phyloP scores from a whole-genome alignment of 2,797 vertebrate genomes.

The Molossus molossus region DNA sequence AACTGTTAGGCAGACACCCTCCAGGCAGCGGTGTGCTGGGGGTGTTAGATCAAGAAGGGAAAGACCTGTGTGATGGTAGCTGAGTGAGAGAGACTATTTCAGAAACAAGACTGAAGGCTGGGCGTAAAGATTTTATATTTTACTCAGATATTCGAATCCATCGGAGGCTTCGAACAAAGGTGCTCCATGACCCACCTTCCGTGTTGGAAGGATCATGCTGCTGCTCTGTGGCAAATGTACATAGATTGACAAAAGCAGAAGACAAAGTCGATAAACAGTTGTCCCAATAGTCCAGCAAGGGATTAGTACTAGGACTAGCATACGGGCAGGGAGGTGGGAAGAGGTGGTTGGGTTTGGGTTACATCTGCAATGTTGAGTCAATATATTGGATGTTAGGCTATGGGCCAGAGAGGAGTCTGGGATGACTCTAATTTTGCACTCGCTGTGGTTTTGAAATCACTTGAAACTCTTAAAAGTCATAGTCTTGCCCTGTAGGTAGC shows the following conservation, averaged over 20 bases:
- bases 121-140: background rate
- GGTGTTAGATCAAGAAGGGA: background rate
- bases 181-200: background rate
- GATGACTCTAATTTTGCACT: background rate
- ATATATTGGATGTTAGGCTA: background rate
- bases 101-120: background rate
- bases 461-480: background rate
- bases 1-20: background rate
- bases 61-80: background rate
- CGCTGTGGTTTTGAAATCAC: background rate
- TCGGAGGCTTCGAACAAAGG: background rate
- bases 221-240: background rate
- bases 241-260: background rate
- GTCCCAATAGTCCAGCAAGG: background rate
- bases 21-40: background rate
- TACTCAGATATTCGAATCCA: background rate
- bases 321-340: background rate
- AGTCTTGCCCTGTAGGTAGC: background rate
- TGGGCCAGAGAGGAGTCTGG: background rate
- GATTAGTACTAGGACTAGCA: background rate
- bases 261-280: background rate
- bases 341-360: background rate
- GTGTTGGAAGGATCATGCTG: background rate
- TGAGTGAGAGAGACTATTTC: background rate
- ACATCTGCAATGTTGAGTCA: background rate